Base-by-base conservation (phyloP, 2,888 invertebrate genomes). In the Metallyticus violacea region DNA sequence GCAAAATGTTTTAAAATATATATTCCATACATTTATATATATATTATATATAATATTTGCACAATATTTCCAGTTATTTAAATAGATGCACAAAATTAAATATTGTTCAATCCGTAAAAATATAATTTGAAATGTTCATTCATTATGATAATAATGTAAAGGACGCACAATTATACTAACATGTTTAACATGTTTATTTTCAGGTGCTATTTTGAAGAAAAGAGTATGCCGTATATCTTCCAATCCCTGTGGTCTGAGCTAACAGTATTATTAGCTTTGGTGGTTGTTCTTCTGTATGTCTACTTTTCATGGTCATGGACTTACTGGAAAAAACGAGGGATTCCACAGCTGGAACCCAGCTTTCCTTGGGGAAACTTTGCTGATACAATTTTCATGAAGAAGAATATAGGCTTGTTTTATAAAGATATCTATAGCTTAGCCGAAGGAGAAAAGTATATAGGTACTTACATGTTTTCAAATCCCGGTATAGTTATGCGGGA, bases 371-470 rank as follows among this genome's bases (percentile, higher is more conserved):
- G 85, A 80, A 85, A 80, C 40, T 62, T 81, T 25, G 76, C 6
- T 5, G 29, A 80, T 9, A 4, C 28, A 26, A 79, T 79, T n/a
- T 79, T 62, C 22, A 26, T 26, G 9, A 40, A 79, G 76, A 81
- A 81, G 76, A 15, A n/a, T 62, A 6, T 77, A 25, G 25, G 27
- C 27, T 28, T 76, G n/a, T 26, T 87, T 86, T 89, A 89, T n/a
- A 0, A 6, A 87, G 93, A 95, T 89, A 92, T 93, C 80, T 95
- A 95, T 89, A 91, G 92, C 28, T 90, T 91, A 90, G 91, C 91
- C 86, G 89, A 89, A 62, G 88, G 89, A 6, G 90, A 91, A 40
- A 89, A 89, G 9, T 91, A 89, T 85, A 91, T 91, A 30, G 91
- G 91, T 0, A 90, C 89, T 5, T 86, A 82, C 76, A 79, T 79